Evolutionary conservation across 2,113 vertebrate genomes (phyloP), one percentile per base, ranked within the genome.

Genomic region (Leptobrachium leishanense): DNA sequence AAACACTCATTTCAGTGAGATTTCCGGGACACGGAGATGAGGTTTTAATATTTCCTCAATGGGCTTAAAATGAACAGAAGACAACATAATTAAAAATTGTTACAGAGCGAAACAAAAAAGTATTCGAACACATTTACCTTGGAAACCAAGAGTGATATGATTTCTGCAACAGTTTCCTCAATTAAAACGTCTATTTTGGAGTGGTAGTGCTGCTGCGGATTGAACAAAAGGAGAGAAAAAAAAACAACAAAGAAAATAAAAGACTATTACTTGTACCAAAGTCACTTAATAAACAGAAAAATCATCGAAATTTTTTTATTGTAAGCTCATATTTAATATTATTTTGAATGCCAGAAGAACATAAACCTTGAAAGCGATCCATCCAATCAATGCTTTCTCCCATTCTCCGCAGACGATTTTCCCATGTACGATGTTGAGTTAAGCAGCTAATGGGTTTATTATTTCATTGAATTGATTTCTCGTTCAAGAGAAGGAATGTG

Each of bases 371-470:
- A 91, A 93, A 94, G 91, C 0, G 88, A 93, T 94, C 92, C 74
- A 87, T 83, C 89, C 87, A 90, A 89, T 89, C 90, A 91, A 90
- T 84, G 91, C 85, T 87, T 90, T 77, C 88, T 88, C 85, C 84
- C 88, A 88, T 86, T 92, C 83, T 86, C 85, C 86, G 79, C 82
- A 83, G 87, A 91, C 93, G 94, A 94, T 91, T 93, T 94, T 92
- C 90, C 94, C 91, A 92, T 94, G 92, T 91, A 90, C 83, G 85
- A 88, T 88, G 91, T 88, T 91, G 94, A 94, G 94, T 96, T 96
- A 98, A 96, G 96, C 95, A 96, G 96, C 95, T 97, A 98, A 97
- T 95, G 90, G 94, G 93, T 89, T 93, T 93, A 95, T 96, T 96
- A 94, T 95, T 90, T 77, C 85, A 83, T 85, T 95, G 95, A 96